A percentile compares a stretch with the other conserved stretches of the same genome.
Conservation (phyloP, 2,888 invertebrate genomes). For the Synergus itoensis region DNA sequence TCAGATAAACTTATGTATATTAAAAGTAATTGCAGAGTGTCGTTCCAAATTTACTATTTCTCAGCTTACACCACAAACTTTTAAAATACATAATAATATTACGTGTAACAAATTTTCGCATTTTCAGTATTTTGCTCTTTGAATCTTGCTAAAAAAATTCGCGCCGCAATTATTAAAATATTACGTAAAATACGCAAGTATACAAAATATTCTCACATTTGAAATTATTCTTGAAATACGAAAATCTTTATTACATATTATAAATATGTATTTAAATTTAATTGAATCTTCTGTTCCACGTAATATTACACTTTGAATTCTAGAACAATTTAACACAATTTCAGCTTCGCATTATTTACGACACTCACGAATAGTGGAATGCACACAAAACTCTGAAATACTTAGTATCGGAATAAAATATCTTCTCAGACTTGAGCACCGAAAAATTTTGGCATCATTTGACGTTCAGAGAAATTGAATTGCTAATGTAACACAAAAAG, state of each 20-base stretch:
- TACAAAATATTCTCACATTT: background rate
- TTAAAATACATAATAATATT: constrained; percentile 1
- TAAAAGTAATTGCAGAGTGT: background rate
- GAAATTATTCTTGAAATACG: background rate
- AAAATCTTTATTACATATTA: background rate
- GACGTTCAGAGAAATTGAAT: background rate
- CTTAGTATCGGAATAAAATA: background rate
- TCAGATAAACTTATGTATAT: background rate
- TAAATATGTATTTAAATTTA: background rate
- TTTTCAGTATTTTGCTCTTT: background rate
- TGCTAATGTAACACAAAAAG: background rate
- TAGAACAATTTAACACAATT: background rate
- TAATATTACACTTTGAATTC: background rate
- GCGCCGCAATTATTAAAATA: background rate
- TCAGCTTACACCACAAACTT: background rate
- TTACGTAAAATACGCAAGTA: background rate
- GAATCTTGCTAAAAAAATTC: background rate
- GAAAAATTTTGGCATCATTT: constrained; percentile 17
- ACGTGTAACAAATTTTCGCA: background rate
- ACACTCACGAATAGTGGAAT: background rate
- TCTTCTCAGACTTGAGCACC: background rate
- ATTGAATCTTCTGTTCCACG: background rate
- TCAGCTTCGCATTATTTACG: background rate
- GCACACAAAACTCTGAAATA: background rate
- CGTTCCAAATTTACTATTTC: background rate